Conservation (phyloP, 2,797 vertebrate species). For the Anniella stebbinsi region DNA sequence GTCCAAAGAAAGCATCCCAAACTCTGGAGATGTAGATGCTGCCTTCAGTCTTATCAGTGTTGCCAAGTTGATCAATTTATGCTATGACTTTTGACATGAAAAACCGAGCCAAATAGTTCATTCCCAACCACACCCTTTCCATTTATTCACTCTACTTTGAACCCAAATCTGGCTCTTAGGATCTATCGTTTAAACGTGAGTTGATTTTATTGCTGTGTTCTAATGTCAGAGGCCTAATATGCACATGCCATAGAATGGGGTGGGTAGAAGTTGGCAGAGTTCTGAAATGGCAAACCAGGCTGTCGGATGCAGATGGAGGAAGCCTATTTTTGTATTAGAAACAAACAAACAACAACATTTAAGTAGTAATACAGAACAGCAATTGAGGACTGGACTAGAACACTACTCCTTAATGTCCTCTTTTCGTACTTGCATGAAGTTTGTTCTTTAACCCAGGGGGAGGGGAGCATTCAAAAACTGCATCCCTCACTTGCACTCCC, state of each 20-base stretch:
- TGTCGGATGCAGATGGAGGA: background rate
- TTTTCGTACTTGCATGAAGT: background rate
- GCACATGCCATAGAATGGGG: background rate
- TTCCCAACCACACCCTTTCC: slow-evolving; percentile 55
- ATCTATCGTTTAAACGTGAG: slow-evolving; percentile 48
- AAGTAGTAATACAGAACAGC: background rate
- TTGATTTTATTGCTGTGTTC: slow-evolving; percentile 35
- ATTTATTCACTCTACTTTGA: slow-evolving; percentile 13
- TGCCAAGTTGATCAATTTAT: slow-evolving; percentile 49
- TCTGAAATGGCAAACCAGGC: background rate
- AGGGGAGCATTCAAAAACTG: background rate
- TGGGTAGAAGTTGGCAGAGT: background rate
- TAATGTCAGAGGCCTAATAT: background rate
- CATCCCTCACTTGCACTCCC: background rate
- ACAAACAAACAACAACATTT: too few species aligned
- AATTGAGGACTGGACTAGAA: too few species aligned
- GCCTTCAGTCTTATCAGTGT: slow-evolving; percentile 56
- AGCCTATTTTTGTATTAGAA: background rate
- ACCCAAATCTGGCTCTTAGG: slow-evolving; percentile 33
- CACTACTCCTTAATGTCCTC: background rate
- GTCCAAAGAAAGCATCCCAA: slow-evolving; percentile 61
- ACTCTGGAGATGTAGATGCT: slow-evolving; percentile 56
- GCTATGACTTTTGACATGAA: slow-evolving; percentile 53
- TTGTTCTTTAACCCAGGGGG: background rate
- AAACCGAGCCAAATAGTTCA: slow-evolving; percentile 18